Evolutionary conservation across 2,797 vertebrate genomes (phyloP), one percentile per base, ranked within the genome.

Genomic region (Sebastes vulpes): DNA sequence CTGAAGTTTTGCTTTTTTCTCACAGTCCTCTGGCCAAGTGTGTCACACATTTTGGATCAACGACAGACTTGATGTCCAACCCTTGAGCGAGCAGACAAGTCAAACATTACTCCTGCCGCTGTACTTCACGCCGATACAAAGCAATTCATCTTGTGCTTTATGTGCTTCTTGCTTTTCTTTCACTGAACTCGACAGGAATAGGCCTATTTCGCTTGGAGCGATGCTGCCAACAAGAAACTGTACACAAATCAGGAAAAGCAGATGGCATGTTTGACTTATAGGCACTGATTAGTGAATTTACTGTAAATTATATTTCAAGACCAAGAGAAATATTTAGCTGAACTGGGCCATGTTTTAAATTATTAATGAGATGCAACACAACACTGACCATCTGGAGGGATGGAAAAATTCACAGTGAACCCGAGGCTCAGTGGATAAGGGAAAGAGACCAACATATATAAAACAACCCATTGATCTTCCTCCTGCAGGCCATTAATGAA

Each of bases 331-430:
- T 79, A 80, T 78, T 83, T 70, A 77, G 57, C 56, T 75, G 69
- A 82, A 76, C 65, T 54, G 69, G 77, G 86, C 61, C 69, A 61
- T 25, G 70, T 72, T 81, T 82, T 85, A 28, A 75, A 91, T 63
- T 48, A 81, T 90, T 84, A 77, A 90, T 88, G 77, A 88, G 69
- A 72, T 66, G 72, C 77, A 88, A 83, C 66, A 87, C 52, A 79
- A 80, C 65, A 58, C 70, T 78, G 83, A 68, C 88, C 85, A 90
- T 90, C 84, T 89, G 82, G 77, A 87, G 64, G 68, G 66, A 60
- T 26, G 73, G 64, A 83, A 66, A 70, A 72, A 77, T 46, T 67
- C 65, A 63, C 63, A 75, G 65, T 71, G 57, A 85, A 64, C 63
- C 58, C 3, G 11, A 63, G 68, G 70, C 84, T 65, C 8, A 6